Evolutionary conservation across 1,140 invertebrate species (phyloP).

Genomic region (Triops longicaudatus): DNA sequence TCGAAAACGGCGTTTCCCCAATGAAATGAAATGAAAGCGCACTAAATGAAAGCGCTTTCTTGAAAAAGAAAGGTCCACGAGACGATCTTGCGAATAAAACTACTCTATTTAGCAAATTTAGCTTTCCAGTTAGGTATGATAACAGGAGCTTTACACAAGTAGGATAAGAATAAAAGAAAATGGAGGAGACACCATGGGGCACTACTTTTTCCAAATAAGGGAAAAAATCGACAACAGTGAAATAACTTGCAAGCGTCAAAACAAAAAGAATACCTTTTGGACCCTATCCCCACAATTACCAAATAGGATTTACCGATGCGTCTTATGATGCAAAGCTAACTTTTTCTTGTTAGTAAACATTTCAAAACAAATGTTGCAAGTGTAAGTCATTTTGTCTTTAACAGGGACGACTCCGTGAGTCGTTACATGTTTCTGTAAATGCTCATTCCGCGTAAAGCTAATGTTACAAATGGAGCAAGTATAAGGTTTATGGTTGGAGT

Average conservation of each 20-base stretch:
- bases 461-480: slow-evolving; percentile 4
- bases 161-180: background rate
- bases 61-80: background rate
- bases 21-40: background rate
- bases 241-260: background rate
- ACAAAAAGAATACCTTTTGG: background rate
- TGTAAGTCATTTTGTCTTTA: background rate
- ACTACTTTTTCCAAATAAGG: background rate
- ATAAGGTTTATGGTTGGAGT: background rate
- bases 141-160: background rate
- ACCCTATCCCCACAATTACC: background rate
- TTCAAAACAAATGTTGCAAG: background rate
- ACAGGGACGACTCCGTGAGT: background rate
- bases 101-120: slow-evolving; percentile 4
- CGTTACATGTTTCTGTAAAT: background rate
- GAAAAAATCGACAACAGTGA: background rate
- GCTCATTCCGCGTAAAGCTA: background rate
- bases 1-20: background rate
- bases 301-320: background rate
- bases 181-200: background rate
- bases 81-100: background rate
- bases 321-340: background rate
- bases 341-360: slow-evolving; percentile 16
- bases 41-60: background rate
- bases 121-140: background rate